phyloP scores from a whole-genome alignment of 2,888 invertebrate genomes.

The Julus scandinavius region DNA sequence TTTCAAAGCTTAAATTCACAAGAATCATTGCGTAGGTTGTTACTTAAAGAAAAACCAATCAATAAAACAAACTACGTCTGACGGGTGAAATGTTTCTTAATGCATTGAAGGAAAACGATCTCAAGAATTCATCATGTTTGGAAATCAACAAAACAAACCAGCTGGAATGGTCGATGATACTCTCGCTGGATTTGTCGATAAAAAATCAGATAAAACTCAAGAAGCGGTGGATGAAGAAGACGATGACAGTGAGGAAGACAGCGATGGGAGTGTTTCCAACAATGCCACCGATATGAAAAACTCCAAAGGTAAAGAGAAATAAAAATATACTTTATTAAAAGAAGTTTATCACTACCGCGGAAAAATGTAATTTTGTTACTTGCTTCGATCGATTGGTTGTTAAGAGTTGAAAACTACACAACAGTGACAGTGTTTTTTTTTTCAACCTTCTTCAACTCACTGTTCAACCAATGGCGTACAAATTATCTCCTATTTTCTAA shows the following conservation, averaged over 20 bases:
- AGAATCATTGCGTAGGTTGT: background rate
- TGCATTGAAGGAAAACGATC: slow-evolving; percentile 59
- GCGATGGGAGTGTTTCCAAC: background rate
- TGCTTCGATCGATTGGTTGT: too few species aligned
- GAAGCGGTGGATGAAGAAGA: slow-evolving; percentile 41
- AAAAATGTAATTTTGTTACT: background rate
- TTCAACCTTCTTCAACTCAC: background rate
- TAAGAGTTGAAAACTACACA: background rate
- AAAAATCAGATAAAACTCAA: slow-evolving; percentile 54
- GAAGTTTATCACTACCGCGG: background rate
- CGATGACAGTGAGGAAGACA: slow-evolving; percentile 49
- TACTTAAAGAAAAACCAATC: background rate
- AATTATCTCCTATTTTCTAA: too few species aligned
- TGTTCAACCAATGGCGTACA: too few species aligned
- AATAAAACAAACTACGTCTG: background rate
- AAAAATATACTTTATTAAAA: too few species aligned
- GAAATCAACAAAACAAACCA: slow-evolving; percentile 61
- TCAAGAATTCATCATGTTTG: slow-evolving; percentile 60
- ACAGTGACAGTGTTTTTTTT: background rate
- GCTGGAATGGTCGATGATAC: slow-evolving; percentile 59
- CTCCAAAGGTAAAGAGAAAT: slow-evolving; percentile 40
- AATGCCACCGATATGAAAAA: slow-evolving; percentile 51
- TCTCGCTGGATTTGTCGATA: slow-evolving; percentile 51
- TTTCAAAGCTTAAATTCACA: background rate
- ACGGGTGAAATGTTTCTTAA: slow-evolving; percentile 36